Percentiles rank a stretch among this genome's conserved stretches.
These are phyloP conservation scores for Enteromius fasciolatus DNA, from an alignment of 2,797 vertebrate species.

Conservation along the genomic window DNA sequence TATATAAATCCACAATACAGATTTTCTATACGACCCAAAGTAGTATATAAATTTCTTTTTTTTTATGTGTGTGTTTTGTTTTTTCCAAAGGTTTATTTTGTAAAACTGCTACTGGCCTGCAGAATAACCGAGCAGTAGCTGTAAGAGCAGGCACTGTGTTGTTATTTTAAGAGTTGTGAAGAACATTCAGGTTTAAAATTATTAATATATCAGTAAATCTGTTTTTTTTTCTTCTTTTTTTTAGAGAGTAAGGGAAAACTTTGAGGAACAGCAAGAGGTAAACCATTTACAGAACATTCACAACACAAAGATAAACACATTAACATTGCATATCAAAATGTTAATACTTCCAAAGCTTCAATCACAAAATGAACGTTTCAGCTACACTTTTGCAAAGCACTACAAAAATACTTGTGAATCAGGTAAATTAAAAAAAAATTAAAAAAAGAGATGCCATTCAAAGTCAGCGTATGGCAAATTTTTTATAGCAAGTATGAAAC, in stretches of 20 bases:
- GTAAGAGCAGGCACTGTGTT: constrained; percentile 89
- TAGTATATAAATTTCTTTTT: background rate
- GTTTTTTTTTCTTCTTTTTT: background rate
- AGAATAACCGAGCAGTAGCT: constrained; percentile 86
- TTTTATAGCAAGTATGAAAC: background rate
- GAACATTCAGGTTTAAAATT: constrained; percentile 69
- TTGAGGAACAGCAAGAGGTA: constrained; percentile 39
- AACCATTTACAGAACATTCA: constrained; percentile 87
- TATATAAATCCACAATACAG: constrained; percentile 19
- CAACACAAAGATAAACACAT: constrained; percentile 54
- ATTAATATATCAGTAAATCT: constrained; percentile 30
- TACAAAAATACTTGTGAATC: constrained; percentile 50
- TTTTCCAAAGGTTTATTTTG: constrained; percentile 70
- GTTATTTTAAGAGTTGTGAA: constrained; percentile 71
- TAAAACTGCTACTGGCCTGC: constrained; percentile 86
- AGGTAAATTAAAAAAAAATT: background rate
- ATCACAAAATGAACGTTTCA: constrained; percentile 72
- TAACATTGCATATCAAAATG: constrained; percentile 53
- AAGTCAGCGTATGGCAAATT: constrained; percentile 35
- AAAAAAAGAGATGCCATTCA: constrained; percentile 43
- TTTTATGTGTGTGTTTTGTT: background rate
- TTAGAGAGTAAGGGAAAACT: background rate
- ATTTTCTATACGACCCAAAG: constrained; percentile 6
- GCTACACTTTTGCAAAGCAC: constrained; percentile 76
- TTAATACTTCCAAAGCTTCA: constrained; percentile 43